Evolutionary conservation across 2,797 vertebrate genomes (phyloP), one percentile per base, ranked within the genome.

Genomic region (Protonibea diacanthus): DNA sequence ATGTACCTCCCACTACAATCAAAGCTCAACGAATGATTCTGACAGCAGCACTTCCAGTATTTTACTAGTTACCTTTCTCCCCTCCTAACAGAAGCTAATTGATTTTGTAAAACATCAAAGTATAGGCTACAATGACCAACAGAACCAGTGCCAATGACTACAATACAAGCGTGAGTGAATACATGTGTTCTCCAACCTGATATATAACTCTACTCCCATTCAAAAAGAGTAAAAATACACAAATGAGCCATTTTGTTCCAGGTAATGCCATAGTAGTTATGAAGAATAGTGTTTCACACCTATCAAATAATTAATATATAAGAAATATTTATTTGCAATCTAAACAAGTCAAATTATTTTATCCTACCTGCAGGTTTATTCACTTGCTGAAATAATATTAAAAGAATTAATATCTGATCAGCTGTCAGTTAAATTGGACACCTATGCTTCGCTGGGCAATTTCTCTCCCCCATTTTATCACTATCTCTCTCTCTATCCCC

Each of bases 351-450:
- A 11, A 42, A 78, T 56, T 1, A 21, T 58, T 48, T 48, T 14
- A 56, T 25, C 51, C n/a, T 49, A 18, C 1, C 15, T 14, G 51
- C n/a, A 48, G 25, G 8, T 29, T 40, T 21, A 17, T 65, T 33
- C 14, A 38, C 21, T 52, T 74, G 27, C 70, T 63, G 27, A n/a
- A 48, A 42, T 73, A 21, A 53, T 17, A 65, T 38, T 42, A 52
- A 71, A 38, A 55, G 14, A 62, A 25, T 70, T 10, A 61, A 33
- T 48, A 74, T 65, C 17, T 70, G 14, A 38, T 72, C 9, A 55
- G 7, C 9, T 61, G 40, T 57, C 45, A 48, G 27, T 72, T 48
- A 58, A 38, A 40, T 70, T 74, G 57, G 52, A 63, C 55, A 66
- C 63, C 42, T 47, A 25, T 71, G 68, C 64, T 53, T 47, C 1